Evolutionary conservation across 2,888 invertebrate genomes (phyloP), one percentile per base, ranked within the genome.

Genomic region (Glyphotaelius pellucidus): DNA sequence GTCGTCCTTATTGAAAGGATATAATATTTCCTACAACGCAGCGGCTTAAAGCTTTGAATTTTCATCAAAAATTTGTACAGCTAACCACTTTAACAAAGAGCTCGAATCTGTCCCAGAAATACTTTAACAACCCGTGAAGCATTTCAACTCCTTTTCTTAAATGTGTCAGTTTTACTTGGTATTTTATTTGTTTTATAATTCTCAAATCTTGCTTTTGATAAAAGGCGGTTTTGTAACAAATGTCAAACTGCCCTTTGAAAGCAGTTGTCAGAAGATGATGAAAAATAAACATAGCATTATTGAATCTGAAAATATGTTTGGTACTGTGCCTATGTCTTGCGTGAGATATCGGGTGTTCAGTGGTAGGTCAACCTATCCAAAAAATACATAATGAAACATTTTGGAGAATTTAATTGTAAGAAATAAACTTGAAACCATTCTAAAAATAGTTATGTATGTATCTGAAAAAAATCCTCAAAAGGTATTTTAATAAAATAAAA

Each of bases 201-300:
- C 32, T 31, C 15, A 81, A 31, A 81, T 81, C 32, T 81, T 19
- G 81, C 31, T 32, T 67, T 81, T 32, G 81, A 32, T 81, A 80
- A 38, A 38, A 80, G 89, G 89, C 14, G 35, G 88, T 67, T 80
- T 25, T 89, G 30, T 89, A 80, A 35, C 89, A 90, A 87, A 92
- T 80, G 90, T 92, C 92, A 90, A 80, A 83, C 91, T 90, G 90
- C 90, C 86, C 90, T 90, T 90, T 90, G 25, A 90, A 86, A 79
- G 47, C 35, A 86, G 86, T 90, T 90, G 42, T 67, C 86, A 90
- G 85, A 90, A 86, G 30, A 86, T 90, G 91, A 93, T 93, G 93
- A 92, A 93, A 93, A 93, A 93, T 93, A 93, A 93, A 93, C 93
- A 93, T 90, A 35, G 89, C 52, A 91, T 93, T 93, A 93, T 93